phyloP scores from a whole-genome alignment of 2,113 vertebrate genomes.

The Cyprinodon variegatus region DNA sequence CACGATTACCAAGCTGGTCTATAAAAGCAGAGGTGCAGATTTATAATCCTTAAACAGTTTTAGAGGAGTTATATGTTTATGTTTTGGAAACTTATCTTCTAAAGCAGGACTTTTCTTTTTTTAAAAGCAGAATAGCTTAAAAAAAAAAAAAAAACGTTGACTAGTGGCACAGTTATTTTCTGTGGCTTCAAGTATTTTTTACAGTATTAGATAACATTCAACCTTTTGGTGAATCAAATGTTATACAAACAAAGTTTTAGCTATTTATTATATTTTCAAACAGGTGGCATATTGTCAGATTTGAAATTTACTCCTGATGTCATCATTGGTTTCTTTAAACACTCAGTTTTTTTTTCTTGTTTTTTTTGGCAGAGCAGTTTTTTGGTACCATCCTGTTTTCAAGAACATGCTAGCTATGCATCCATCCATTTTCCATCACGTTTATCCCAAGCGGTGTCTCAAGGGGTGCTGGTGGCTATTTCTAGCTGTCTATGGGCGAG shows the following conservation, averaged over 20 bases:
- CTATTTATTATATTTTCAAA: not conserved
- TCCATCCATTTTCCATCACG: no score
- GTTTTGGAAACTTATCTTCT: no score
- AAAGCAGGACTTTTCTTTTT: no score
- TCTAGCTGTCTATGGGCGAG: no score
- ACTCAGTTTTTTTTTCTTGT: not conserved
- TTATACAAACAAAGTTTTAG: not conserved
- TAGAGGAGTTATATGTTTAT: not conserved
- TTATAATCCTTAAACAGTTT: not conserved
- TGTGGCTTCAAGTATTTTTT: not conserved
- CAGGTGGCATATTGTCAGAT: not conserved
- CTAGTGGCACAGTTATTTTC: not conserved
- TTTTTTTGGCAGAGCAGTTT: not conserved
- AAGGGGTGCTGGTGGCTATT: no score
- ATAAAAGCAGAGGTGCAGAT: not conserved
- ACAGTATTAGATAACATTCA: not conserved
- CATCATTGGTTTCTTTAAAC: constrained; percentile 3
- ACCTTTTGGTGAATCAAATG: not conserved
- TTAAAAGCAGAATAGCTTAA: no score
- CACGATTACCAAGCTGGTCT: not conserved
- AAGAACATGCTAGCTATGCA: no score
- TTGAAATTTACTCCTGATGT: not conserved
- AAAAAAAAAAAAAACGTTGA: no score
- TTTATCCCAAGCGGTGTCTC: no score
- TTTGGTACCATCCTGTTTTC: not conserved